phyloP scores from a whole-genome alignment of 2,888 invertebrate species.

The Metallyticus violacea region DNA sequence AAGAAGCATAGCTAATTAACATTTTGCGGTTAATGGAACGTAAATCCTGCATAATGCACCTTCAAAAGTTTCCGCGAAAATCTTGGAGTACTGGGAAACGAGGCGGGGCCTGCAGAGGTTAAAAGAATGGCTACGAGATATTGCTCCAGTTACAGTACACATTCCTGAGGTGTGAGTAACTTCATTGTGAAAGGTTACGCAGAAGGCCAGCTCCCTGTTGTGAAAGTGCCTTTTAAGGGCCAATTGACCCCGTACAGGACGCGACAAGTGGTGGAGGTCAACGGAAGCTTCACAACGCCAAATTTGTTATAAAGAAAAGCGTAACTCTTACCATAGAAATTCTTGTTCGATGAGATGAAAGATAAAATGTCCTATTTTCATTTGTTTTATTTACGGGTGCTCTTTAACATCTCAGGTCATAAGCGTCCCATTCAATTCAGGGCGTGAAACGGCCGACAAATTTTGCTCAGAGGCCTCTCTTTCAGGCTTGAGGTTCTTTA shows the following conservation, averaged over 20 bases:
- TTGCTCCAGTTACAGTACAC: neutral
- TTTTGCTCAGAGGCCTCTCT: no score
- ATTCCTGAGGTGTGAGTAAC: neutral
- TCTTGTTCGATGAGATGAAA: no score
- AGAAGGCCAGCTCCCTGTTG: neutral
- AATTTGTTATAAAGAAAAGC: no score
- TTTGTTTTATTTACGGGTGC: no score
- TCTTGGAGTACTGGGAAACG: neutral
- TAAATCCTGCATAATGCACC: neutral
- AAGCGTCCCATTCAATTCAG: no score
- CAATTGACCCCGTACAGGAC: no score
- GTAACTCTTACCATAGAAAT: no score
- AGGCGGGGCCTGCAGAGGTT: neutral
- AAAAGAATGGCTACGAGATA: neutral
- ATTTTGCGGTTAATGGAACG: neutral
- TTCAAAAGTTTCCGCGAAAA: neutral
- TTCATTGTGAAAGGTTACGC: neutral
- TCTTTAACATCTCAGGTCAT: no score
- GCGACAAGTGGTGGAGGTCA: neutral
- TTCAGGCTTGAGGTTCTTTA: no score
- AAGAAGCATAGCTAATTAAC: neutral
- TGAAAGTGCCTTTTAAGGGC: neutral
- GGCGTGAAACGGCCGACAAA: no score
- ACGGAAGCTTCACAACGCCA: neutral
- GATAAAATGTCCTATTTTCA: no score